Evolutionary conservation across 2,888 invertebrate genomes (phyloP), one percentile per base, ranked within the genome.

Genomic region (Ligdia adustata): DNA sequence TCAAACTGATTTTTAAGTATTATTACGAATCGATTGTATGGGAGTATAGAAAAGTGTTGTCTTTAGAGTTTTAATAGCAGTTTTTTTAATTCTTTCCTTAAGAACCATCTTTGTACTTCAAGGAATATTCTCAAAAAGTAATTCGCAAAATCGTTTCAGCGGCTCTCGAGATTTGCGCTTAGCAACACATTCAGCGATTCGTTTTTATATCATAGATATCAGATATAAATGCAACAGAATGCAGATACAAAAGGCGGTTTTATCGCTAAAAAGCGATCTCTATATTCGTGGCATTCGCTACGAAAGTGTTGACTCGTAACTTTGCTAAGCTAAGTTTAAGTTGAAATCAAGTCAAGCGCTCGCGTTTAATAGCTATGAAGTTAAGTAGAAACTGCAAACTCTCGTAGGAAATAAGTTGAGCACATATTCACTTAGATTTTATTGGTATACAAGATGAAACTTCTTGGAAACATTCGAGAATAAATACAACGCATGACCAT

Each of bases 271-370:
- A n/a, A n/a, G n/a, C n/a, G 16, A 9, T 16, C 9, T 4, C 13
- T 28, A 34, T 37, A 28, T 15, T 29, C 6, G 20, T 26, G 12
- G 15, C 4, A 12, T 18, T 37, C 9, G 2, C 5, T 37, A 18
- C 13, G 26, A 31, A 24, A 44, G 44, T 44, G 37, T 32, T 18
- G 37, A 31, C 29, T 18, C 32, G 27, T 31, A 37, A 37, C 35
- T 37, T 24, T 27, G 20, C 11, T 31, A 18, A 32, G 14, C 27
- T 34, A 20, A 38, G 20, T 45, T 34, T 26, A 45, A 38, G 38
- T 38, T 39, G 26, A 39, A 39, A 39, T 28, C 39, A 44, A 44
- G 31, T 44, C 37, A 33, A 45, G 45, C 38, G 32, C 38, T 32
- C 27, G n/a, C 12, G 26, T 32, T 37, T 37, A 37, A 44, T 44